Evolutionary conservation across 2,797 vertebrate genomes (phyloP).

Genomic region (Takifugu ocellatus): DNA sequence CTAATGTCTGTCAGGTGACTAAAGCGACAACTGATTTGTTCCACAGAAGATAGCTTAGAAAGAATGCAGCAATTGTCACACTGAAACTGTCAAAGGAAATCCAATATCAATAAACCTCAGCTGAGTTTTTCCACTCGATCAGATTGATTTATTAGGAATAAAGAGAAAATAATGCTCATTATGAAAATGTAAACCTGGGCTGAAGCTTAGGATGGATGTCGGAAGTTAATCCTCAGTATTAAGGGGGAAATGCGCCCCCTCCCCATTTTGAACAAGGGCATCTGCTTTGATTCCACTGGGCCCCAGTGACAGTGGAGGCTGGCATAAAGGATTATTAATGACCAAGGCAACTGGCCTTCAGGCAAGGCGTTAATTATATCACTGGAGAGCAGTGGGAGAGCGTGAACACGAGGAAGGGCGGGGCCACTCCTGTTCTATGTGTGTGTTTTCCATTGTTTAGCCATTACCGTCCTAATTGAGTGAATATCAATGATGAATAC

Average conservation of each 20-base stretch:
- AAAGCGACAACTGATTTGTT: slow-evolving; percentile 12
- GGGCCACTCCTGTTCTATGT: slow-evolving; percentile 45
- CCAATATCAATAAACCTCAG: not conserved
- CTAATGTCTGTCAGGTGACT: slow-evolving; percentile 13
- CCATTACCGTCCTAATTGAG: slow-evolving; percentile 53
- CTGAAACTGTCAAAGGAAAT: not conserved
- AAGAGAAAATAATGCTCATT: slow-evolving; percentile 6
- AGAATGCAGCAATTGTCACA: slow-evolving; percentile 8
- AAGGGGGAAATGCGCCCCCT: slow-evolving; percentile 56
- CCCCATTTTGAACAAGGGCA: slow-evolving; percentile 68
- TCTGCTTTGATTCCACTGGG: slow-evolving; percentile 67
- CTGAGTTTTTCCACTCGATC: not conserved
- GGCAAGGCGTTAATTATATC: slow-evolving; percentile 80
- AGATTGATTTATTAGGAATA: slow-evolving; percentile 2
- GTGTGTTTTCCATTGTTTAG: slow-evolving; percentile 58
- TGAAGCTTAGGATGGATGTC: slow-evolving; percentile 40
- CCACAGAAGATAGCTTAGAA: slow-evolving; percentile 10
- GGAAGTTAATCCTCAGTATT: slow-evolving; percentile 36
- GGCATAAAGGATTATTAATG: slow-evolving; percentile 80
- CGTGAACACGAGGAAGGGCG: slow-evolving; percentile 47
- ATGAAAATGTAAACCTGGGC: not conserved
- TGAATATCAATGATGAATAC: slow-evolving; percentile 5
- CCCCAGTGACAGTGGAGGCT: slow-evolving; percentile 69
- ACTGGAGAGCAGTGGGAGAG: slow-evolving; percentile 64
- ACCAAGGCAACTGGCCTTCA: slow-evolving; percentile 74